A percentile compares a stretch with the other conserved stretches of the same genome.
Evolutionary conservation across 2,113 vertebrate species (phyloP).

Genomic region (Pavo muticus): DNA sequence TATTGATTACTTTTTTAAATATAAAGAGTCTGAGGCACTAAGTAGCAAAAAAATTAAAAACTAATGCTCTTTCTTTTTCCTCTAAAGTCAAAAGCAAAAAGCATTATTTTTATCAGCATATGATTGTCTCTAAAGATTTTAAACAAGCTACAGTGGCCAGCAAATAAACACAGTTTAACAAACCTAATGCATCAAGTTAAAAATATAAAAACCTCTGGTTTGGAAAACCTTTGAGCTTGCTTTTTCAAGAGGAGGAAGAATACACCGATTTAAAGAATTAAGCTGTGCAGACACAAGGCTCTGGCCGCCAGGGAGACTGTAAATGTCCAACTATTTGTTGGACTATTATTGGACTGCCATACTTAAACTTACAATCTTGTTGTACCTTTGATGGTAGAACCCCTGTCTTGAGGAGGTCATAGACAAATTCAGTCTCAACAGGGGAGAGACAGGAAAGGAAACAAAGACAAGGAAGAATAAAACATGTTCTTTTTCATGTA

Average conservation of each 20-base stretch:
- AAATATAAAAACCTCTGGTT: neutral
- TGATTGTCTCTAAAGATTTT: neutral
- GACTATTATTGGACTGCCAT: too few relatives aligned
- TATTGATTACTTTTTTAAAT: neutral
- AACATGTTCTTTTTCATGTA: neutral
- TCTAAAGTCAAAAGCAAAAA: neutral
- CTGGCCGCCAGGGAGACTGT: neutral
- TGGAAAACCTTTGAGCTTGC: neutral
- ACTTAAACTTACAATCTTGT: neutral
- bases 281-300: neutral
- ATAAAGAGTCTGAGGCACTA: neutral
- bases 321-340: rapidly evolving
- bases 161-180: neutral
- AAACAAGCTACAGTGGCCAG: neutral
- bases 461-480: neutral
- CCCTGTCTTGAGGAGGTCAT: neutral
- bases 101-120: neutral
- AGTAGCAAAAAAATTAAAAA: neutral
- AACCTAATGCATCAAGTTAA: neutral
- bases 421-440: neutral
- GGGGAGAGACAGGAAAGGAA: neutral
- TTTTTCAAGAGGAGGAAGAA: neutral
- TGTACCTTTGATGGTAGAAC: neutral
- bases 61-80: neutral
- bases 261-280: neutral